Conservation (phyloP, 2,113 vertebrate species). For the Triplophysa siluroides region DNA sequence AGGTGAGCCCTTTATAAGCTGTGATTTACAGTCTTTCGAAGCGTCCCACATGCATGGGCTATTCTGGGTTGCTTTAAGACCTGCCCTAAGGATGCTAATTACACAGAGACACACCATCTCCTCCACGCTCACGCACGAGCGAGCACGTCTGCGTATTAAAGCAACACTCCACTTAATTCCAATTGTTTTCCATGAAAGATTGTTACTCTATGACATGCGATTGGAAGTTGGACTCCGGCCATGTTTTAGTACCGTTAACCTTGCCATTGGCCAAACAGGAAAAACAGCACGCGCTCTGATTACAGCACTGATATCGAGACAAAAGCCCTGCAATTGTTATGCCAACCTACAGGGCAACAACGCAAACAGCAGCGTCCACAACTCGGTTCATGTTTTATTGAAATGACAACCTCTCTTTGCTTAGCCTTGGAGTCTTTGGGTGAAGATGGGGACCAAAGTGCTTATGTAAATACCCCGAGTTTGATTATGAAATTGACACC, state of each 20-base stretch:
- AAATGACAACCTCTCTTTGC: background rate
- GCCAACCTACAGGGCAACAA: constrained; percentile 34
- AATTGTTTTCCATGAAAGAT: constrained; percentile 28
- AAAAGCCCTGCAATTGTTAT: constrained; percentile 17
- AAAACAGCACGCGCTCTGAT: constrained; percentile 23
- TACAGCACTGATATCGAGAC: constrained; percentile 43
- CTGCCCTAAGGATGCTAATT: constrained; percentile 45
- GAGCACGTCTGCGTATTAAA: constrained; percentile 27
- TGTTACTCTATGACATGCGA: constrained; percentile 20
- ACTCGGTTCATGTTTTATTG: constrained; percentile 12
- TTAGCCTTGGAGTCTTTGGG: background rate
- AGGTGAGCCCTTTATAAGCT: constrained; percentile 30
- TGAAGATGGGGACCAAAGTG: background rate
- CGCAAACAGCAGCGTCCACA: constrained; percentile 23
- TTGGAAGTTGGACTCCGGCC: constrained; percentile 28
- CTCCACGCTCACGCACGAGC: constrained; percentile 25
- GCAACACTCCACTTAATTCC: background rate
- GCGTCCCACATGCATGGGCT: constrained; percentile 44
- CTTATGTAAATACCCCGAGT: background rate
- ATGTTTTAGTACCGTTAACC: constrained; percentile 47
- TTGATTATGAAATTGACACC: background rate
- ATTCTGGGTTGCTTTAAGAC: constrained; percentile 44
- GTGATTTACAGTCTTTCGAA: constrained; percentile 38
- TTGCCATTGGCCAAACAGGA: constrained; percentile 41
- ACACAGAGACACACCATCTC: constrained; percentile 35